phyloP scores from a whole-genome alignment of 2,113 vertebrate genomes.

The Scomber scombrus region DNA sequence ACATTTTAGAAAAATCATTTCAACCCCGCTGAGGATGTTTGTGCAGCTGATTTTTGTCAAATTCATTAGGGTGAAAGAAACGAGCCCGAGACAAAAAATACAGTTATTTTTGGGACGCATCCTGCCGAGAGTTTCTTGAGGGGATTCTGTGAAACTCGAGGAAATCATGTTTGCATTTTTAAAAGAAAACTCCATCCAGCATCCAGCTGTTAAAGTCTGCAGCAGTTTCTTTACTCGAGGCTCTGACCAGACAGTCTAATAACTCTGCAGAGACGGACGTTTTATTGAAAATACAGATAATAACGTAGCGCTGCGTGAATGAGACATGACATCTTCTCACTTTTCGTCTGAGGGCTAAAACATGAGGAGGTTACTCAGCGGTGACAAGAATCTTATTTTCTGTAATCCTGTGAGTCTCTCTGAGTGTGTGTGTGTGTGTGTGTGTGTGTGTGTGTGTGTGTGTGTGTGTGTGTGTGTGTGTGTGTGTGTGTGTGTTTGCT shows the following conservation, averaged over 20 bases:
- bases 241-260: neutral
- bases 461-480: too few relatives aligned
- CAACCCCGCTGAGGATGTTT: neutral
- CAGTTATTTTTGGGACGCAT: too few relatives aligned
- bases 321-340: conserved; percentile 2
- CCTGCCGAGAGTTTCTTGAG: too few relatives aligned
- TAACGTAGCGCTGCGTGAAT: conserved; percentile 4
- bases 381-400: neutral
- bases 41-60: neutral
- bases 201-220: neutral
- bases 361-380: conserved; percentile 15
- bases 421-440: too few relatives aligned
- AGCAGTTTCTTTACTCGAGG: neutral
- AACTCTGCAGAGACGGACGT: conserved; percentile 9
- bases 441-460: too few relatives aligned
- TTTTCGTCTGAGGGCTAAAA: conserved; percentile 1
- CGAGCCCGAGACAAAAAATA: neutral
- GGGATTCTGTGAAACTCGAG: too few relatives aligned
- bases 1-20: too few relatives aligned
- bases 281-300: conserved; percentile 27
- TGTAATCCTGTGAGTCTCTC: neutral
- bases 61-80: neutral
- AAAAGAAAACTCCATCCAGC: too few relatives aligned
- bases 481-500: neutral
- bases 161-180: too few relatives aligned